Base-by-base conservation (phyloP, 2,113 vertebrate species). In the Reinhardtius hippoglossoides region DNA sequence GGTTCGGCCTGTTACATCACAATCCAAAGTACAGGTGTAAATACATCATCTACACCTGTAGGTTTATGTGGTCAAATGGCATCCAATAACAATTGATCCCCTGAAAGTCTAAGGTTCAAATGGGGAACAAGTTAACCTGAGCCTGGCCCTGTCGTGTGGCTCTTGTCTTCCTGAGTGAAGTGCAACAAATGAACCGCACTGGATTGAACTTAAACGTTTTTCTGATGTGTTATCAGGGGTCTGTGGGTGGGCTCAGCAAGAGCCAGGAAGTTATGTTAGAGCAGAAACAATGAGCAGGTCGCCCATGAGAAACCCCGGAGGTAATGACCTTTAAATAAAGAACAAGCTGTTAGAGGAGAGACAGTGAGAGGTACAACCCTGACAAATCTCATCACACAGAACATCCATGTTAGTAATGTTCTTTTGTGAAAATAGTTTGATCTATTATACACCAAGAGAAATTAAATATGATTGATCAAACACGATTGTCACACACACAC, bases 281-380 rank as follows among this genome's bases (percentile, higher is more conserved):
- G 70, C 62, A 72, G 76, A 76, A 73, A 91, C 87, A 92, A 87
- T 91, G 73, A 82, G 54, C 26, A 50, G 58, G 67, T 81, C 13
- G 24, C 52, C 61, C 63, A 67, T 31, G 50, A 68, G 14, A 50
- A 50, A 7, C 15, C 16, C 4, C 46, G 6, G 64, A 84, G 62
- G 66, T 35, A 72, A 50, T 81, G 71, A 27, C 69, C 81, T 74
- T 82, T 57, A 80, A 79, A 81, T 62, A 72, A 0, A 80, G 55
- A 83, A 76, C 57, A 62, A 59, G 44, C 57, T 67, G 63, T 27
- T 40, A 44, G 10, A 57, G 40, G 48, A 58, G 4, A 60, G 4
- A 56, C 60, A 72, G 55, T 61, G 52, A 48, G 50, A 71, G 21
- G 21, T 26, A 26, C 23, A 58, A 9, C 18, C 15, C 44, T 7